Base-by-base conservation (phyloP, 2,888 invertebrate genomes). In the Lepidocyrtinus sp. region DNA sequence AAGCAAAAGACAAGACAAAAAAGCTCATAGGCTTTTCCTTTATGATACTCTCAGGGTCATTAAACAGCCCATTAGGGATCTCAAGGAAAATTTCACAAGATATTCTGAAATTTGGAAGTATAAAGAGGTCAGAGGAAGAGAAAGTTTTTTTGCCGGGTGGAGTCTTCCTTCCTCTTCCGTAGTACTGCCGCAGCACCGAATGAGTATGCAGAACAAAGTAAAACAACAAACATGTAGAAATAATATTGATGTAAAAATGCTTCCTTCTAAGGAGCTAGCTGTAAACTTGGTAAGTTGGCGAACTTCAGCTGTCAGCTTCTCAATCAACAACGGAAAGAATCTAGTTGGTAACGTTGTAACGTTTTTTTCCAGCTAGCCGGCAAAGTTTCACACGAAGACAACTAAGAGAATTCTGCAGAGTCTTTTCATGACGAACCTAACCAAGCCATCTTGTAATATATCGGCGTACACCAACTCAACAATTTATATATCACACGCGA, bases 41-140 rank as follows among this genome's bases (percentile, higher is more conserved):
- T 76, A 76, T 76, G 76, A 76, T 76, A 76, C 76, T 76, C 76
- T 70, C 76, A 76, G 76, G 76, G 76, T 76, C 76, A 76, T 76
- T 76, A 76, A 76, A 76, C 76, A 76, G 76, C 76, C 76, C 76
- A 76, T 76, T 76, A 76, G 76, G 76, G 76, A 76, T 70, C 76
- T 76, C 64, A 21, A 70, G 61, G 59, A 76, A 36, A 76, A 76
- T 76, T 76, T 76, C 76, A 76, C 70, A 64, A 76, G 70, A 76
- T 36, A 76, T 76, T 65, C 76, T 19, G 65, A 76, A 76, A 76
- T 76, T 76, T 76, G 70, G 64, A 76, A 76, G 76, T 76, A 76
- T 76, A 76, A 76, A 76, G 76, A 70, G 76, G 76, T 76, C 76
- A 76, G 55, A 76, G 69, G 21, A 61, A 74, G 65, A 68, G 67